phyloP scores from a whole-genome alignment of 2,888 invertebrate genomes.

The Drosophila histrio region DNA sequence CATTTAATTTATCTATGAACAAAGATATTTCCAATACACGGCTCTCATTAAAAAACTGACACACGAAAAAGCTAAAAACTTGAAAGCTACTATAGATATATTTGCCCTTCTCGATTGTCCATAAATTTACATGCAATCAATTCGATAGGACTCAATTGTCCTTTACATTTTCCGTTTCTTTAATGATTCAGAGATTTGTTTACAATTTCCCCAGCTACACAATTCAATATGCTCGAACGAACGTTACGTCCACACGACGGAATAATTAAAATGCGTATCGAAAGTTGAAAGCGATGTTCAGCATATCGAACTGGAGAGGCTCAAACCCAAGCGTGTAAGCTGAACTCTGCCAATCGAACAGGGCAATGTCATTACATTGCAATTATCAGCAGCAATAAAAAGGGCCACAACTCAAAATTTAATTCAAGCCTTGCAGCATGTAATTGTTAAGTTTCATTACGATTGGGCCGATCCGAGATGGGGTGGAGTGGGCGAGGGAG shows the following conservation, averaged over 20 bases:
- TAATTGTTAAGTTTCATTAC: conserved; percentile 75
- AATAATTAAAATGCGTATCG: conserved; percentile 65
- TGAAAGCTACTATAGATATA: no score
- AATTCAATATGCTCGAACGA: conserved; percentile 41
- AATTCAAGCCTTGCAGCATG: conserved; percentile 61
- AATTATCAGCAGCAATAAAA: conserved; percentile 76
- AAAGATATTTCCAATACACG: no score
- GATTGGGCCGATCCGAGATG: neutral
- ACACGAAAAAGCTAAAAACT: no score
- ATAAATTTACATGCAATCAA: neutral
- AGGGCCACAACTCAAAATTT: conserved; percentile 69
- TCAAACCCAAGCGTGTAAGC: conserved; percentile 3
- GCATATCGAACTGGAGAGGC: conserved; percentile 15
- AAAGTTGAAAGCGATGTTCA: neutral
- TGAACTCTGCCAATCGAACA: conserved; percentile 24
- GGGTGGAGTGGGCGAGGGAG: neutral
- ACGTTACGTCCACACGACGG: conserved; percentile 45
- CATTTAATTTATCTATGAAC: no score
- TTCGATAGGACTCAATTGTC: conserved; percentile 14
- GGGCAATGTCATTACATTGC: conserved; percentile 68
- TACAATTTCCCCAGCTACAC: conserved; percentile 26
- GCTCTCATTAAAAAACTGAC: neutral
- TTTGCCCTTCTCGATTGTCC: no score
- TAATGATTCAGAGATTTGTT: conserved; percentile 58
- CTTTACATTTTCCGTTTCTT: conserved; percentile 11